Conservation (phyloP, 1,140 invertebrate genomes). For the Drosophila kikkawai region DNA sequence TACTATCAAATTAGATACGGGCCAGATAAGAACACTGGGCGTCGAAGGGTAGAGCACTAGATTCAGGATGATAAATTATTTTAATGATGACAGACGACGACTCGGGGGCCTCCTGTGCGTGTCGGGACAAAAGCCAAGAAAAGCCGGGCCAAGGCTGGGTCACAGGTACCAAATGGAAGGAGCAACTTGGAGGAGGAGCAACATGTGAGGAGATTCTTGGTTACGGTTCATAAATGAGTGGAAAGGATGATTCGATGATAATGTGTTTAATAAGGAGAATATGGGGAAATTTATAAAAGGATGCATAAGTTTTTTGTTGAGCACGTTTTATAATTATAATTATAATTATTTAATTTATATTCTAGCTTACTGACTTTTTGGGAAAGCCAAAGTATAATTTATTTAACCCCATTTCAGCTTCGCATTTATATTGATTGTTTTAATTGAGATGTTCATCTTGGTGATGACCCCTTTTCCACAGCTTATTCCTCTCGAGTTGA, state of each 20-base stretch:
- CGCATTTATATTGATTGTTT: background rate
- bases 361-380: background rate
- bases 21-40: slow-evolving; percentile 1
- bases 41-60: slow-evolving; percentile 24
- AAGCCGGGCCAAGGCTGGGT: slow-evolving; percentile 44
- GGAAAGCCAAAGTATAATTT: too few relatives aligned
- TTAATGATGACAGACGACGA: slow-evolving; percentile 68
- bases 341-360: too few relatives aligned
- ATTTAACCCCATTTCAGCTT: background rate
- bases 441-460: too few relatives aligned
- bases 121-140: slow-evolving; percentile 67
- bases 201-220: background rate
- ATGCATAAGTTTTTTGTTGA: background rate
- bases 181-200: slow-evolving; percentile 3
- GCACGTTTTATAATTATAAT: background rate
- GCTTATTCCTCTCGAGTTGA: too few relatives aligned
- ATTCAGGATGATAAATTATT: slow-evolving; percentile 73
- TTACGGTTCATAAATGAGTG: background rate
- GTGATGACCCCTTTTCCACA: background rate
- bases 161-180: slow-evolving; percentile 2
- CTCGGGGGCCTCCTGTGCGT: slow-evolving; percentile 30
- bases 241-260: background rate
- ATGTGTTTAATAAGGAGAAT: background rate
- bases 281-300: background rate
- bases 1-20: slow-evolving; percentile 57